Conservation (phyloP, 1,140 invertebrate genomes). For the Leptonema lineaticorne region DNA sequence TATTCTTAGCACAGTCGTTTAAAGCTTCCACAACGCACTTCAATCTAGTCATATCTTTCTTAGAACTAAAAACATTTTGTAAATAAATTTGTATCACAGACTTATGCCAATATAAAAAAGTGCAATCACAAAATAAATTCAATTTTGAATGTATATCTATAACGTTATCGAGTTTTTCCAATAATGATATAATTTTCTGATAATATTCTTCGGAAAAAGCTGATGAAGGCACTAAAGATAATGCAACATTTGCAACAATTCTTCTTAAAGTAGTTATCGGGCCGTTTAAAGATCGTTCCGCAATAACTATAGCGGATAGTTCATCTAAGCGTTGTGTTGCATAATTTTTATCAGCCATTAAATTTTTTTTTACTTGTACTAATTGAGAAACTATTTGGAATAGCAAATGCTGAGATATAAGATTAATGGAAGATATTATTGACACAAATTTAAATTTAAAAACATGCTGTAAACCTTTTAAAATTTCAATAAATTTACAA, state of each 20-base stretch:
- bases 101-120: constrained; percentile 82
- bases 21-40: constrained; percentile 68
- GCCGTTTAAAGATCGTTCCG: constrained; percentile 71
- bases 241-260: constrained; percentile 65
- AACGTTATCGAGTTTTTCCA: constrained; percentile 66
- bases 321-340: constrained; percentile 56
- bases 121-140: constrained; percentile 66
- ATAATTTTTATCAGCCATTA: constrained; percentile 54
- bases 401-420: constrained; percentile 70
- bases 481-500: constrained; percentile 78
- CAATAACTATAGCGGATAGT: constrained; percentile 70
- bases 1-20: constrained; percentile 57
- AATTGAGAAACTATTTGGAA: constrained; percentile 63
- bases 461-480: constrained; percentile 74
- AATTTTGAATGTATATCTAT: constrained; percentile 63
- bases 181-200: constrained; percentile 54
- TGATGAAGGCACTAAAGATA: constrained; percentile 64
- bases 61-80: constrained; percentile 65
- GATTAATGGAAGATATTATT: constrained; percentile 62
- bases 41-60: constrained; percentile 63
- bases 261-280: constrained; percentile 66
- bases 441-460: constrained; percentile 61
- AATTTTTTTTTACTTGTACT: constrained; percentile 55
- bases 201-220: constrained; percentile 58
- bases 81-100: constrained; percentile 77